Percentiles rank a stretch among this genome's conserved stretches.
Conservation (phyloP, 2,888 invertebrate genomes). For the Autographa gamma region DNA sequence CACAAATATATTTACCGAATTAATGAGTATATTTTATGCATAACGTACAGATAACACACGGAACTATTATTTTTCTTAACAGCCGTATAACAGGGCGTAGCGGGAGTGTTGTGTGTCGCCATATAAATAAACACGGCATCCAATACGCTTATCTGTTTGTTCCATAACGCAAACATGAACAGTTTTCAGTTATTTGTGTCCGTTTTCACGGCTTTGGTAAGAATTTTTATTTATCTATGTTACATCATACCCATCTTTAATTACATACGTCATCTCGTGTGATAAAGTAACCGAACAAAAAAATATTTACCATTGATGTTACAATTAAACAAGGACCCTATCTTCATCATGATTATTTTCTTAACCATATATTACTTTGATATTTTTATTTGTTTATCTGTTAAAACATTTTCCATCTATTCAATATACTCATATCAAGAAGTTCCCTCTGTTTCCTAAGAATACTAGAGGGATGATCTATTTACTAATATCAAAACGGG, state of each 20-base stretch:
- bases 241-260: too few species aligned
- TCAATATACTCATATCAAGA: not conserved
- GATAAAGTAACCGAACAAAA: too few species aligned
- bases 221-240: slow-evolving; percentile 10
- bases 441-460: not conserved
- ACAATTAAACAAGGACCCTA: too few species aligned
- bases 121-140: slow-evolving; percentile 39
- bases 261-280: too few species aligned
- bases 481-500: too few species aligned
- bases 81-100: slow-evolving; percentile 46
- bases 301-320: too few species aligned
- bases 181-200: slow-evolving; percentile 31
- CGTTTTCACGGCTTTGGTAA: slow-evolving; percentile 54
- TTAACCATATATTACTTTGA: too few species aligned
- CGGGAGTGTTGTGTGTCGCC: slow-evolving; percentile 37
- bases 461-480: too few species aligned
- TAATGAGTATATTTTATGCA: slow-evolving; percentile 9
- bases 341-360: too few species aligned
- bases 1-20: slow-evolving; percentile 27
- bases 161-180: slow-evolving; percentile 44
- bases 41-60: slow-evolving; percentile 24
- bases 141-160: slow-evolving; percentile 14
- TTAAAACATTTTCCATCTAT: too few species aligned
- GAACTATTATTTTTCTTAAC: slow-evolving; percentile 37
- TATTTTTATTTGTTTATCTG: too few species aligned